Evolutionary conservation across 2,113 vertebrate genomes (phyloP).

Genomic region (Neomonachus schauinslandi): DNA sequence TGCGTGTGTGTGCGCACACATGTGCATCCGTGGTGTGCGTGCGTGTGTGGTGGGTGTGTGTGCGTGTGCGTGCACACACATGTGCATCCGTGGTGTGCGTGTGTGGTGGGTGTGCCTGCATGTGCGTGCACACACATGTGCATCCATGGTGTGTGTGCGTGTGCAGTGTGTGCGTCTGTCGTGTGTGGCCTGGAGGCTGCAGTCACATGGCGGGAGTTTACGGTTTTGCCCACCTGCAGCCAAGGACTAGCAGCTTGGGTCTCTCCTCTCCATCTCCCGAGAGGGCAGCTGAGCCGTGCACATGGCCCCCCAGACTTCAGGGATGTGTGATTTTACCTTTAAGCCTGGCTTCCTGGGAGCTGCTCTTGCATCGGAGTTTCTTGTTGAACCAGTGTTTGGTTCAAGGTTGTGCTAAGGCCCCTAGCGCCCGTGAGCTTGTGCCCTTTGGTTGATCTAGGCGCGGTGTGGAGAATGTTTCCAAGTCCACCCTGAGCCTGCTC

Average conservation of each 20-base stretch:
- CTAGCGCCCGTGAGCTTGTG: not conserved
- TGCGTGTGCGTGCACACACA: not conserved
- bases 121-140: not conserved
- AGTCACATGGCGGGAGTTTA: no score
- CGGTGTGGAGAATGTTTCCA: not conserved
- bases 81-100: no score
- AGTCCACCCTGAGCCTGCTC: not conserved
- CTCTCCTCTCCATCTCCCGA: not conserved
- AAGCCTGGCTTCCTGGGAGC: not conserved
- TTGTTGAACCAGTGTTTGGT: not conserved
- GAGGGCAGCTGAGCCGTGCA: accelerated
- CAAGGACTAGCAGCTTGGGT: not conserved
- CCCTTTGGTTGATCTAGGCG: not conserved
- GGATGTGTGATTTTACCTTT: no score
- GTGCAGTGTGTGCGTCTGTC: not conserved
- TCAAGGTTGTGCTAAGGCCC: not conserved
- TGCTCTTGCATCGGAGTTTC: not conserved
- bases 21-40: no score
- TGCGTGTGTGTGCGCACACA: no score
- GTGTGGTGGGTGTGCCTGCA: no score
- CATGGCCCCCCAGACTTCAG: not conserved
- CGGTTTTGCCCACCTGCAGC: not conserved
- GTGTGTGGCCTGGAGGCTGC: not conserved
- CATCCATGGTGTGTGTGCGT: accelerated
- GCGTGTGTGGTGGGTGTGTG: no score